phyloP scores from a whole-genome alignment of 2,113 vertebrate genomes.

The Indri indri region DNA sequence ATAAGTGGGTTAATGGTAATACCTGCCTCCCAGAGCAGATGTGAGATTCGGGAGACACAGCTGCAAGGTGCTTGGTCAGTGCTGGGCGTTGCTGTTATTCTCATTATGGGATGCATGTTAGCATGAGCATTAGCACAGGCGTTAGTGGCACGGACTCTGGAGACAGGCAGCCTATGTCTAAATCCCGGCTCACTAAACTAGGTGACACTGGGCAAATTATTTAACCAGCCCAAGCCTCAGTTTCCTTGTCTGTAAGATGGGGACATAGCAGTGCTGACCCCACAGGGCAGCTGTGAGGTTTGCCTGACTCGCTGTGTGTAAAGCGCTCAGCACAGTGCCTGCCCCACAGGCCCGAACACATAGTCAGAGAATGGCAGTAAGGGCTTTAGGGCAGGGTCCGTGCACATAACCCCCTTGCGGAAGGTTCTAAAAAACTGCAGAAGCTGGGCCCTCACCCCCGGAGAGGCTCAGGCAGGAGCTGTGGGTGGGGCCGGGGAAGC shows the following conservation, averaged over 20 bases:
- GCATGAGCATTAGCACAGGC: rapidly evolving
- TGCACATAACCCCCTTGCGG: neutral
- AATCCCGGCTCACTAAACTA: neutral
- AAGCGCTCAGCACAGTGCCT: neutral
- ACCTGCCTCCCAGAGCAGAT: neutral
- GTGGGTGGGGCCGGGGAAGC: neutral
- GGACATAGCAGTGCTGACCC: neutral
- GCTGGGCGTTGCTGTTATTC: neutral
- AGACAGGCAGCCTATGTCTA: neutral
- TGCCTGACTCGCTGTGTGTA: neutral
- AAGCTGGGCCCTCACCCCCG: rapidly evolving
- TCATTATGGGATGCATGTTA: neutral
- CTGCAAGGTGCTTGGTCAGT: neutral
- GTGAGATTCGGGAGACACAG: neutral
- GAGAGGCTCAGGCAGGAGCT: neutral
- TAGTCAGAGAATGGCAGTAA: neutral
- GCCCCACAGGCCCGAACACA: neutral
- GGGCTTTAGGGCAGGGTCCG: neutral
- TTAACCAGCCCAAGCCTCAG: neutral
- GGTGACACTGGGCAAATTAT: neutral
- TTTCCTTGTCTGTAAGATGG: neutral
- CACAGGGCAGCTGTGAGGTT: neutral
- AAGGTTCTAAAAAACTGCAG: neutral
- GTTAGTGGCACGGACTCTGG: neutral
- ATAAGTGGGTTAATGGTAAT: neutral